Percentiles rank a stretch among this genome's conserved stretches.
phyloP scores from a whole-genome alignment of 2,797 vertebrate species.

The Anguilla marmorata region DNA sequence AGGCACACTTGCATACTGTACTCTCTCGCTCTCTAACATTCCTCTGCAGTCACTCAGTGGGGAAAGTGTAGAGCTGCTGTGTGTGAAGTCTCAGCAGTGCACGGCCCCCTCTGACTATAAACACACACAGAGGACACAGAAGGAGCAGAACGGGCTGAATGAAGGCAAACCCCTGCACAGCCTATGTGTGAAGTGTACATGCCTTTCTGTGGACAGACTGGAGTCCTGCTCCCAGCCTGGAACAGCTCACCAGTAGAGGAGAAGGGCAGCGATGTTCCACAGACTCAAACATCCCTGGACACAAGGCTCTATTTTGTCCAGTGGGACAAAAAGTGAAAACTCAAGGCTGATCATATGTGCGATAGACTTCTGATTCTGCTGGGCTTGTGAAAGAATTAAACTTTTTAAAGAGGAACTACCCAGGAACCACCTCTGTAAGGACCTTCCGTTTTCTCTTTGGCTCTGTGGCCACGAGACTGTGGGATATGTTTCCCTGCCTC shows the following conservation, averaged over 20 bases:
- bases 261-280: background rate
- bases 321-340: constrained; percentile 54
- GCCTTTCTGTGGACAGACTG: background rate
- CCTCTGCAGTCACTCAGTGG: constrained; percentile 86
- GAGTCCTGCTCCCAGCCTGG: background rate
- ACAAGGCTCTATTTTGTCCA: constrained; percentile 33
- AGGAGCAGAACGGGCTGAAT: constrained; percentile 49
- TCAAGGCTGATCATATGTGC: constrained; percentile 44
- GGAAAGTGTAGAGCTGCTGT: constrained; percentile 80
- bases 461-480: constrained; percentile 62
- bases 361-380: constrained; percentile 50
- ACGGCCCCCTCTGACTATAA: constrained; percentile 66
- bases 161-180: background rate
- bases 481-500: constrained; percentile 60
- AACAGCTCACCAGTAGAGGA: background rate
- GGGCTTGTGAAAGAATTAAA: constrained; percentile 15
- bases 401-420: background rate
- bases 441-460: background rate
- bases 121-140: constrained; percentile 73
- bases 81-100: constrained; percentile 84
- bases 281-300: constrained; percentile 15
- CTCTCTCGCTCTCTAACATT: constrained; percentile 70
- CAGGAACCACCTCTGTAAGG: background rate
- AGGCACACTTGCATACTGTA: constrained; percentile 1
- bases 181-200: constrained; percentile 41